Conservation (phyloP, 2,113 vertebrate genomes). For the Ceyx melanurus region DNA sequence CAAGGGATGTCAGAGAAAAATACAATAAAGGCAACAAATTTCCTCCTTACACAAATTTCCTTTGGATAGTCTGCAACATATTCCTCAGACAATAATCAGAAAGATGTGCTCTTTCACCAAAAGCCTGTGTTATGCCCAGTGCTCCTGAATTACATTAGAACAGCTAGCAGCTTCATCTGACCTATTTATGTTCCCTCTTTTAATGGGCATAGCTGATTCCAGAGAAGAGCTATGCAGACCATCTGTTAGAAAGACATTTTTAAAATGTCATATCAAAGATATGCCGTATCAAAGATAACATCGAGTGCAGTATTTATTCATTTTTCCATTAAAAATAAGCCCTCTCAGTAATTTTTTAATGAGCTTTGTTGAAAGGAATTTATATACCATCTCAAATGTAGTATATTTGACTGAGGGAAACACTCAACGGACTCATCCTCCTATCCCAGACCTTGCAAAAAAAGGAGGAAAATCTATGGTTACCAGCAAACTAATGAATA, state of each 20-base stretch:
- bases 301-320: not conserved
- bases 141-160: not conserved
- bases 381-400: not conserved
- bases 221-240: not conserved
- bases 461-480: not conserved
- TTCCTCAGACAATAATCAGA: not conserved
- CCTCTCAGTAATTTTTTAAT: not conserved
- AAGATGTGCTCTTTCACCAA: not conserved
- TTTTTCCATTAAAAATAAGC: not conserved
- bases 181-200: not conserved
- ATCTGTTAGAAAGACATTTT: not conserved
- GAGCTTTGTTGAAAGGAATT: not conserved
- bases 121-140: not conserved
- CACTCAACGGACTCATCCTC: not conserved
- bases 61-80: not conserved
- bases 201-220: not conserved
- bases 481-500: not conserved
- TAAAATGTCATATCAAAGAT: not conserved
- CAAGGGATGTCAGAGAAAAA: not conserved
- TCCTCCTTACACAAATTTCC: not conserved
- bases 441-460: not conserved
- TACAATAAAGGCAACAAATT: not conserved
- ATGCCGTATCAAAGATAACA: not conserved
- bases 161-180: not conserved
- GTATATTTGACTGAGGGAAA: not conserved